Percentiles rank a stretch among this genome's conserved stretches.
phyloP scores from a whole-genome alignment of 1,140 invertebrate species.

The Drosophila burlai region DNA sequence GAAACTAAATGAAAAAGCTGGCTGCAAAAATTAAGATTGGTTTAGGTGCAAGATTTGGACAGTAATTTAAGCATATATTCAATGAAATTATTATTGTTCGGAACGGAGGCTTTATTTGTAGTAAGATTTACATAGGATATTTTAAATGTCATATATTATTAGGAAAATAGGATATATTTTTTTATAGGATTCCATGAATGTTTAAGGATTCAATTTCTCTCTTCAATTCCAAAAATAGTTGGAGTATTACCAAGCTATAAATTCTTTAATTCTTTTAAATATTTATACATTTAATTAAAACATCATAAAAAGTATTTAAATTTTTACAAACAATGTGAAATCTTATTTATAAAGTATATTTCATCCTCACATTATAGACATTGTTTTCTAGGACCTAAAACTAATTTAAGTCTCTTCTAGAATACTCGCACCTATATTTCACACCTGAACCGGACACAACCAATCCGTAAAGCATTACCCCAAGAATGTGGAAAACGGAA shows the following conservation, averaged over 20 bases:
- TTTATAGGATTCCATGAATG: not conserved
- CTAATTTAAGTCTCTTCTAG: not conserved
- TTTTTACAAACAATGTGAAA: not conserved
- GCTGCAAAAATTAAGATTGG: not conserved
- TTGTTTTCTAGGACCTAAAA: not conserved
- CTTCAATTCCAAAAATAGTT: not conserved
- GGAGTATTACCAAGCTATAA: not conserved
- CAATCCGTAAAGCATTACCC: slow-evolving; percentile 8
- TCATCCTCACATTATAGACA: not conserved
- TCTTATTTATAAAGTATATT: not conserved
- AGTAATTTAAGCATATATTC: not conserved
- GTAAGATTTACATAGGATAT: too few relatives aligned
- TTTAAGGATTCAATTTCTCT: not conserved
- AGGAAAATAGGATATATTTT: too few relatives aligned
- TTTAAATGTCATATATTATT: too few relatives aligned
- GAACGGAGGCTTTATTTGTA: not conserved
- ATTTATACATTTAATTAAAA: not conserved
- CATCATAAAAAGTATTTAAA: not conserved
- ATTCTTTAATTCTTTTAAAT: not conserved
- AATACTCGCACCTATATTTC: not conserved
- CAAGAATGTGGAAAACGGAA: slow-evolving; percentile 55
- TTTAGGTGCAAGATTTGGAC: not conserved
- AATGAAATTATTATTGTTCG: not conserved
- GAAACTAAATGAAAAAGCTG: not conserved
- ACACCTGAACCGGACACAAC: slow-evolving; percentile 3